Conservation (phyloP, 2,797 vertebrate genomes). For the Odontamblyopus lacepedii region DNA sequence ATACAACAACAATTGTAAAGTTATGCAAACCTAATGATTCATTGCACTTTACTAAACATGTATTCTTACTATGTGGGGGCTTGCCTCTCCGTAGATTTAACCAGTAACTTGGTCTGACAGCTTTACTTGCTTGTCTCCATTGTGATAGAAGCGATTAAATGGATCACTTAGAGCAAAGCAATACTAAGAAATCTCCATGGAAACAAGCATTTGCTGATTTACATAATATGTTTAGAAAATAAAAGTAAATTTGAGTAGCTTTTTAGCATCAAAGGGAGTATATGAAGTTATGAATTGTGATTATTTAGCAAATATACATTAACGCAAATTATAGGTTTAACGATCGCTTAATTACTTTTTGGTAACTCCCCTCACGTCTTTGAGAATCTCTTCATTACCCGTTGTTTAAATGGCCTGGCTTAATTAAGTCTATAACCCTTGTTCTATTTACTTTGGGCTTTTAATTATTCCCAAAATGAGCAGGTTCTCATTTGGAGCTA, state of each 20-base stretch:
- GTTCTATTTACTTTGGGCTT: constrained; percentile 26
- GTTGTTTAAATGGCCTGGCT: constrained; percentile 15
- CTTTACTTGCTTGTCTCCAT: too few relatives aligned
- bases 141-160: too few relatives aligned
- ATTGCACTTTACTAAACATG: neutral
- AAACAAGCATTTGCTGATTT: neutral
- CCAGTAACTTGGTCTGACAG: too few relatives aligned
- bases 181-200: too few relatives aligned
- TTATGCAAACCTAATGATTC: neutral
- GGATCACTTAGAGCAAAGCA: too few relatives aligned
- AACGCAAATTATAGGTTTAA: constrained; percentile 2
- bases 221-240: neutral
- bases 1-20: neutral
- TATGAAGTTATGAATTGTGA: neutral
- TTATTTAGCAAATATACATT: neutral
- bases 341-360: neutral
- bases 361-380: neutral
- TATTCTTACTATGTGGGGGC: too few relatives aligned
- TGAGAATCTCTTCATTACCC: constrained; percentile 8
- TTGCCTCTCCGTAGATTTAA: too few relatives aligned
- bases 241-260: neutral
- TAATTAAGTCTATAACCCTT: constrained; percentile 24
- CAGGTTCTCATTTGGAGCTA: constrained; percentile 25
- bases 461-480: constrained; percentile 51
- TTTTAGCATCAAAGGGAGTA: neutral